Percentiles rank a stretch among this genome's conserved stretches.
These are phyloP conservation scores for Drosophila lacicola DNA, from an alignment of 2,888 invertebrate species.

Conservation along the genomic window DNA sequence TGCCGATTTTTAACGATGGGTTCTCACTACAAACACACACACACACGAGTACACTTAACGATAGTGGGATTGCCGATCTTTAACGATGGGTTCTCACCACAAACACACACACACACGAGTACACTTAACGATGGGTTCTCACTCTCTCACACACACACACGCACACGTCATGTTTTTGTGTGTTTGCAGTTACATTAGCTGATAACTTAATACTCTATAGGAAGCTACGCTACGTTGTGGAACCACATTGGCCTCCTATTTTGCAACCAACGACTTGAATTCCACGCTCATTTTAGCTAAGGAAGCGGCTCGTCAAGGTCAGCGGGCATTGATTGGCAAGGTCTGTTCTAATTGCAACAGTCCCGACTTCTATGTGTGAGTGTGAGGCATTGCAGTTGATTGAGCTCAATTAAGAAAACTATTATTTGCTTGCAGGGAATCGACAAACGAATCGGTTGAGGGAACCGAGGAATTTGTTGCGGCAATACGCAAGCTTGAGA, in stretches of 20 bases:
- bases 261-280: slow-evolving; percentile 91
- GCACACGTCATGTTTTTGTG: not conserved
- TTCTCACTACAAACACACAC: not conserved
- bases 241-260: slow-evolving; percentile 96
- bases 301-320: slow-evolving; percentile 88
- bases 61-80: slow-evolving; percentile 1
- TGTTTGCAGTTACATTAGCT: slow-evolving; percentile 13
- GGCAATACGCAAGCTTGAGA: slow-evolving; percentile 86
- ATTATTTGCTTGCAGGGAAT: slow-evolving; percentile 87
- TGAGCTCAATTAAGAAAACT: not conserved
- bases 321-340: slow-evolving; percentile 95
- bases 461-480: slow-evolving; percentile 89
- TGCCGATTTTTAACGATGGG: slow-evolving; percentile 1
- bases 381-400: slow-evolving; percentile 3
- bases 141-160: not conserved
- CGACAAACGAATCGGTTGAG: slow-evolving; percentile 87
- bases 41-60: not conserved
- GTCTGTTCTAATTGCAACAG: slow-evolving; percentile 86
- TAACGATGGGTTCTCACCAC: not conserved
- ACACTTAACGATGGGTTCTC: not conserved
- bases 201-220: slow-evolving; percentile 85
- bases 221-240: slow-evolving; percentile 90
- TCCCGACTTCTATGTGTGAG: slow-evolving; percentile 84
- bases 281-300: slow-evolving; percentile 90
- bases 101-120: not conserved